Conservation (phyloP, 2,113 vertebrate genomes). For the Tringa solitaria region DNA sequence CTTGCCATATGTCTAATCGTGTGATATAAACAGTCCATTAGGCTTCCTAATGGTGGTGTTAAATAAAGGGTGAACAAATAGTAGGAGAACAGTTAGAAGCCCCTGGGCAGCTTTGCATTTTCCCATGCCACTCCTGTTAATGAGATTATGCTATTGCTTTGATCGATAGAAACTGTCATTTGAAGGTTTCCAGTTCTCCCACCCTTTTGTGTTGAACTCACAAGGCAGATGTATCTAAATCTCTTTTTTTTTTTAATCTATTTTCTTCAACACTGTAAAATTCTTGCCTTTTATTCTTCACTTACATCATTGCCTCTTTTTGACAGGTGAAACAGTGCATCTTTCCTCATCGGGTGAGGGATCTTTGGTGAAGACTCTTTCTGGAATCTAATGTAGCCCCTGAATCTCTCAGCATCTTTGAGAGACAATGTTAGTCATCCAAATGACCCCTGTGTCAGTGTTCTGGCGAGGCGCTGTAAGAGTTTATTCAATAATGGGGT, state of each 20-base stretch:
- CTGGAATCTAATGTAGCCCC: not conserved
- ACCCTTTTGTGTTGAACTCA: not conserved
- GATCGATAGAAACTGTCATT: not conserved
- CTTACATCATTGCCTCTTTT: not conserved
- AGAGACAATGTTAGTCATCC: not conserved
- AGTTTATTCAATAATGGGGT: not conserved
- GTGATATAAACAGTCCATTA: conserved; percentile 59
- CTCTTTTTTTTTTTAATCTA: not conserved
- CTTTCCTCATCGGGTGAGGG: not conserved
- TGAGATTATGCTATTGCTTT: conserved; percentile 1
- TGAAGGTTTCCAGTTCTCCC: conserved; percentile 1
- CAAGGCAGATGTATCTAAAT: not conserved
- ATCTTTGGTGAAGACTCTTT: not conserved
- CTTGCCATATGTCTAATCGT: conserved; percentile 18
- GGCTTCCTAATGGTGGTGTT: conserved; percentile 40
- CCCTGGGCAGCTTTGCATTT: conserved; percentile 34
- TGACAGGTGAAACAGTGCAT: not conserved
- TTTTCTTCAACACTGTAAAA: not conserved
- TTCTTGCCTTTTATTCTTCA: not conserved
- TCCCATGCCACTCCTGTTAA: not conserved
- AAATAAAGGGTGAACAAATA: conserved; percentile 47
- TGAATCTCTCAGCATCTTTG: not conserved
- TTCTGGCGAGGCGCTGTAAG: not conserved
- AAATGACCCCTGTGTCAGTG: not conserved
- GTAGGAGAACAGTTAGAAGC: not conserved